These are phyloP conservation scores for Pseudorectes ferrugineus DNA, from an alignment of 2,113 vertebrate species.

Conservation along the genomic window DNA sequence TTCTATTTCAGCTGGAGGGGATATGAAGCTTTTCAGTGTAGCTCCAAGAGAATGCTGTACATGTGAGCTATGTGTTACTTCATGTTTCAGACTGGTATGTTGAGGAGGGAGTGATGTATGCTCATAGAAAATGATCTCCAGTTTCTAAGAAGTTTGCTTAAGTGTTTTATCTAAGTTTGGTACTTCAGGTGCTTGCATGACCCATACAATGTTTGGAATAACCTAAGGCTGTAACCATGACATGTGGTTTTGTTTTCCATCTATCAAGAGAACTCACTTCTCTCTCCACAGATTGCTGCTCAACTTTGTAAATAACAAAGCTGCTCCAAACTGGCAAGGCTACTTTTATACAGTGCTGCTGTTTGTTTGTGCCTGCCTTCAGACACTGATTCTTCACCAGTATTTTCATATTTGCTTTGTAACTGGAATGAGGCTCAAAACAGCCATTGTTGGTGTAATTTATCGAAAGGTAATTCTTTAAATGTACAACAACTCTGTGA, in stretches of 20 bases:
- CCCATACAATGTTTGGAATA: background rate
- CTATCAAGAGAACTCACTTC: background rate
- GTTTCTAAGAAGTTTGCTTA: background rate
- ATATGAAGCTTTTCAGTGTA: background rate
- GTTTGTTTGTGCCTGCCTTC: constrained; percentile 84
- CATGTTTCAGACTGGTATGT: background rate
- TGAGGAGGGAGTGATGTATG: background rate
- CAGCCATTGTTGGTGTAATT: constrained; percentile 88
- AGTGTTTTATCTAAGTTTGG: background rate
- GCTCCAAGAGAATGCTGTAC: background rate
- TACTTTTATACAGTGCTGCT: constrained; percentile 88
- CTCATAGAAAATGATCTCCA: background rate
- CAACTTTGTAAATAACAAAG: constrained; percentile 79
- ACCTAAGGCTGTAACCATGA: background rate
- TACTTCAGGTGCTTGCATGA: background rate
- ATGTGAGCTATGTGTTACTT: background rate
- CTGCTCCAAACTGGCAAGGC: constrained; percentile 89
- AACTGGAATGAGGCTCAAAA: constrained; percentile 93
- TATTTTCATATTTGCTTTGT: constrained; percentile 98
- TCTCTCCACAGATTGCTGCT: constrained; percentile 81
- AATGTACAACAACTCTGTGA: rapidly evolving
- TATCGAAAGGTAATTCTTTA: constrained; percentile 85
- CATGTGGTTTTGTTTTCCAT: background rate
- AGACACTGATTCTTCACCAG: constrained; percentile 91
- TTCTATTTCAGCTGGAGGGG: background rate